phyloP scores from a whole-genome alignment of 2,888 invertebrate species.

The Synanthedon formicaeformis region DNA sequence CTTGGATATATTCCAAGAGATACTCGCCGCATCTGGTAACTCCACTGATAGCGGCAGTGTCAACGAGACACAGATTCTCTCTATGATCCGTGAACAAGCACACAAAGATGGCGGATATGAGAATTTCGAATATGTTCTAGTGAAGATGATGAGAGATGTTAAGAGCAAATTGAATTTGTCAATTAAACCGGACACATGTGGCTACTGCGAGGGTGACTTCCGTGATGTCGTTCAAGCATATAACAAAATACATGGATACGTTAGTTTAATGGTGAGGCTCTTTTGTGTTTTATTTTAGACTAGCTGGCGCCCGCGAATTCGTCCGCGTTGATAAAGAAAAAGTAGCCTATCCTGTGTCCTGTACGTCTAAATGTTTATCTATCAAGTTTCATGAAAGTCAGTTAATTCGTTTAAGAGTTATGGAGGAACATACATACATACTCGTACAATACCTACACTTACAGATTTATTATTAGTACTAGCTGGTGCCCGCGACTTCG shows the following conservation, averaged over 20 bases:
- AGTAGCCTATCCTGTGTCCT: too few species aligned
- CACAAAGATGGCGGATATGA: slow-evolving; percentile 26
- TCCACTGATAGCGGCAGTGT: slow-evolving; percentile 31
- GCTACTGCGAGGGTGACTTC: slow-evolving; percentile 73
- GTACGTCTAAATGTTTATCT: too few species aligned
- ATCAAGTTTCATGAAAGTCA: too few species aligned
- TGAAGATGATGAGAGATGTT: slow-evolving; percentile 50
- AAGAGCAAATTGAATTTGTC: slow-evolving; percentile 37
- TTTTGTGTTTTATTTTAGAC: background rate
- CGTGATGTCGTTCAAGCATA: slow-evolving; percentile 74
- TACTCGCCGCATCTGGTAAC: slow-evolving; percentile 55
- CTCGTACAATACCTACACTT: too few species aligned
- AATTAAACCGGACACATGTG: slow-evolving; percentile 41
- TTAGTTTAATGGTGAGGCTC: slow-evolving; percentile 78
- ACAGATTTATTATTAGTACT: too few species aligned
- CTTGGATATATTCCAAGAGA: slow-evolving; percentile 56
- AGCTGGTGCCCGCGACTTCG: too few species aligned
- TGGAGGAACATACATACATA: too few species aligned
- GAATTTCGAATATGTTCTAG: slow-evolving; percentile 39
- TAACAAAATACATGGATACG: slow-evolving; percentile 82
- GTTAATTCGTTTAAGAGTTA: too few species aligned
- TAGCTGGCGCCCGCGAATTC: too few species aligned
- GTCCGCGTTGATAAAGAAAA: too few species aligned
- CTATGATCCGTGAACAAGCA: slow-evolving; percentile 45
- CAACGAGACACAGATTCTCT: slow-evolving; percentile 51